Evolutionary conservation across 2,113 vertebrate genomes (phyloP), one percentile per base, ranked within the genome.

Genomic region (Buteo buteo): DNA sequence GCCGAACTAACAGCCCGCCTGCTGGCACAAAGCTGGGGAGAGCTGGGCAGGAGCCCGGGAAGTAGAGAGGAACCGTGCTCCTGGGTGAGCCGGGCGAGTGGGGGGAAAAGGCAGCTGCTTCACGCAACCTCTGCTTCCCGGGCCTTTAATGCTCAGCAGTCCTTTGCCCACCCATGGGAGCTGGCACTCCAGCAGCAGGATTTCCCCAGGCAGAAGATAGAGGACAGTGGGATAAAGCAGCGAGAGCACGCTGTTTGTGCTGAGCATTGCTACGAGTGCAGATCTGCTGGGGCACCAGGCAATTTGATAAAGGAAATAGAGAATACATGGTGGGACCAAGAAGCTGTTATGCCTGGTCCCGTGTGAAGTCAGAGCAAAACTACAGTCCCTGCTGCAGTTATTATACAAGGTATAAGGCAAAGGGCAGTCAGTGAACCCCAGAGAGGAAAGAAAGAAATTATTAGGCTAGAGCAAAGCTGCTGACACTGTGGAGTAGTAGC

Each of bases 11-110:
- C 59, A 93, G 62, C 65, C 82, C 9, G 24, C 49, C 85, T 16
- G 50, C 76, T 97, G 95, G 93, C 94, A 96, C 67, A 19, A 50
- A 70, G 34, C 34, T 80, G 79, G 28, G 45, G 42, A 84, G 69
- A 84, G 55, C 83, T 87, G 86, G 94, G 66, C 40, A 93, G 47
- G 59, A 93, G 54, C 71, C 71, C 5, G 2, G 59, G 34, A 59
- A 71, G 38, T 38, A 50, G 77, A 90, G 82, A 94, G 77, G 26
- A 70, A 42, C 40, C 2, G 2, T 36, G 77, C 38, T 86, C 89
- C 78, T 77, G 26, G 31, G 34, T 65, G 12, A 89, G 70, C 74
- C 7, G 3, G 64, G 59, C 3, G 0, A 69, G n/a, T 29, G 16
- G 58, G n/a, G 32, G 13, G 18, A 45, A 86, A 93, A 94, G 38